These are phyloP conservation scores for Abramis brama DNA, from an alignment of 2,113 vertebrate species.

Conservation along the genomic window DNA sequence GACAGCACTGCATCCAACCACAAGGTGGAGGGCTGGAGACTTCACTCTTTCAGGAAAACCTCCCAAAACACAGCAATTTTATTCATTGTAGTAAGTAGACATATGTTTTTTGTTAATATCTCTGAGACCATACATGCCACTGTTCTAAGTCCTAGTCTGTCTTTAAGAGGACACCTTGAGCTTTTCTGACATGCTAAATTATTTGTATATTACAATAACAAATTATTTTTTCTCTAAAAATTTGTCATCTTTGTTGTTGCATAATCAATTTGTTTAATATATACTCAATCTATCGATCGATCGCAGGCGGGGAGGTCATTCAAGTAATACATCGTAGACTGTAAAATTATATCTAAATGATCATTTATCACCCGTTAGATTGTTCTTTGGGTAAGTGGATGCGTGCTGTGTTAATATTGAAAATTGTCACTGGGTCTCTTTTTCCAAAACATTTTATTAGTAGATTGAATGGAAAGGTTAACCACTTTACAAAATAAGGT, in stretches of 20 bases:
- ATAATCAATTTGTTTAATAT: not conserved
- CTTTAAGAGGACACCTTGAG: slow-evolving; percentile 1
- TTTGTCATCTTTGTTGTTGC: not conserved
- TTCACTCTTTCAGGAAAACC: slow-evolving; percentile 50
- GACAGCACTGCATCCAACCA: slow-evolving; percentile 68
- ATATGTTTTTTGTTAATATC: slow-evolving; percentile 42
- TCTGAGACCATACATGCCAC: slow-evolving; percentile 13
- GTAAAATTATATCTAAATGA: not conserved
- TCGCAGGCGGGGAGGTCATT: not conserved
- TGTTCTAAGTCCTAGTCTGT: slow-evolving; percentile 28
- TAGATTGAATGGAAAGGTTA: slow-evolving; percentile 13
- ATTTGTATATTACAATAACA: not conserved
- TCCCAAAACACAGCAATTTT: not conserved
- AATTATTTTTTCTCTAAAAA: not conserved
- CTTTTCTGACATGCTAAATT: slow-evolving; percentile 10
- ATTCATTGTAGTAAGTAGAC: slow-evolving; percentile 10
- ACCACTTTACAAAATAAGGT: slow-evolving; percentile 24
- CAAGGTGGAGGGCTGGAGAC: slow-evolving; percentile 76
- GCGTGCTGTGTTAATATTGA: slow-evolving; percentile 2
- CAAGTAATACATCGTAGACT: not conserved
- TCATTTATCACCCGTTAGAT: not conserved
- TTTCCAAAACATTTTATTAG: slow-evolving; percentile 25
- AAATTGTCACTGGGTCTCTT: not conserved
- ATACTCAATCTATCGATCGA: not conserved
- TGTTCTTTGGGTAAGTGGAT: not conserved